Evolutionary conservation across 2,797 vertebrate species (phyloP), one percentile per base, ranked within the genome.

Genomic region (Rallus crepitans): DNA sequence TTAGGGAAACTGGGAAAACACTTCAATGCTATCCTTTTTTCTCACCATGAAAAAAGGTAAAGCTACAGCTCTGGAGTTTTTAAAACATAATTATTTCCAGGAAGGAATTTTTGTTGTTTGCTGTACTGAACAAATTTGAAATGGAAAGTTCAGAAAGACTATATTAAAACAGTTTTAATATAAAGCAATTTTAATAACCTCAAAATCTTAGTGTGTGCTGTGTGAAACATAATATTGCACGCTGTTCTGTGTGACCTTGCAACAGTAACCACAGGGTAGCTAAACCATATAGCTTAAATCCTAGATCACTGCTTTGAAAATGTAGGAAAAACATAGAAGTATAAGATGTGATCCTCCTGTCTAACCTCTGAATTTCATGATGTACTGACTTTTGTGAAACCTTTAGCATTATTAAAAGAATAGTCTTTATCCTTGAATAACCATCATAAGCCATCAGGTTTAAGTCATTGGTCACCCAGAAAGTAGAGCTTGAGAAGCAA

Each of bases 401-500:
- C 13, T 87, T 69, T 45, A 79, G 2, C 3, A 59, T 69, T 77
- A 25, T 30, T 65, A 31, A 61, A 59, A 65, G 14, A 50, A 27
- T 14, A 71, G 18, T 17, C 30, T 87, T 76, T 70, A 19, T 66
- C 42, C 25, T 79, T 82, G 35, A 82, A 40, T 24, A 77, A 31
- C 10, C 3, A n/a, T 12, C 7, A 35, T 17, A 80, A 86, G 52
- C 37, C 25, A 4, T 4, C 13, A 7, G 12, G 7, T 76, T 57
- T 40, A 71, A 65, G 27, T 70, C 4, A 69, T 31, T 82, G 9
- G 5, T 37, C 4, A 65, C 33, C 16, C 14, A 31, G 15, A 73
- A 42, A 0, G 2, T 0, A 53, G 15, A 13, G 10, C 40, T 37
- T 1, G 2, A 37, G n/a, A 70, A 33, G 4, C 3, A 65, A 65